Conservation (phyloP, 2,888 invertebrate species). For the Oegoconia quadripuncta region DNA sequence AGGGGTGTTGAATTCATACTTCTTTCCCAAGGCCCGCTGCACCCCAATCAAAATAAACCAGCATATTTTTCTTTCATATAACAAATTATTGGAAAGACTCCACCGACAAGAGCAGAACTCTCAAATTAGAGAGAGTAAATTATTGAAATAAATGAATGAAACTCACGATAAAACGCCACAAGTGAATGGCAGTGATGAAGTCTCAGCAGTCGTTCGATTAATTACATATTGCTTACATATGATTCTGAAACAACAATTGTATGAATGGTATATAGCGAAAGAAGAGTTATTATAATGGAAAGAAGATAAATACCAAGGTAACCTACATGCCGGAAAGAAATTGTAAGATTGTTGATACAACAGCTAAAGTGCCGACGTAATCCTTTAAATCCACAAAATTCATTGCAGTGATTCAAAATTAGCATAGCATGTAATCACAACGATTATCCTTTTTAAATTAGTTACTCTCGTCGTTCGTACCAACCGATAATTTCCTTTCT, state of each 20-base stretch:
- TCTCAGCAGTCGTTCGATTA: conserved; percentile 87
- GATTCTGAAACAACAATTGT: conserved; percentile 74
- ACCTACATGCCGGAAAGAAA: conserved; percentile 93
- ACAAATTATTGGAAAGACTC: too few species aligned
- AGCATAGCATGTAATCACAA: too few species aligned
- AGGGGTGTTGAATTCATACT: too few species aligned
- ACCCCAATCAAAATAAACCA: too few species aligned
- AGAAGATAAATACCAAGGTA: conserved; percentile 2
- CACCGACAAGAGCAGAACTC: too few species aligned
- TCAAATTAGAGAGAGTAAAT: not conserved
- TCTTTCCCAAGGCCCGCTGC: too few species aligned
- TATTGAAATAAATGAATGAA: not conserved
- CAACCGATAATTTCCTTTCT: too few species aligned
- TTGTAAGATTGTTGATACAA: conserved; percentile 88
- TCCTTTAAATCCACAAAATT: conserved; percentile 36
- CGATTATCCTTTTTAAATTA: too few species aligned
- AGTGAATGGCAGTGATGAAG: conserved; percentile 87
- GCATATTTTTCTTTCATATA: too few species aligned
- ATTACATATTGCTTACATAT: conserved; percentile 87
- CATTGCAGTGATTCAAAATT: conserved; percentile 36
- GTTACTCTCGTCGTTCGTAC: too few species aligned
- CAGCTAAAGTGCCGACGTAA: conserved; percentile 74
- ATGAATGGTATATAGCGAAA: conserved; percentile 10
- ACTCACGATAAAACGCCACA: conserved; percentile 88
- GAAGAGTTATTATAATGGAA: conserved; percentile 2